These are phyloP conservation scores for Channa striata DNA, from an alignment of 2,797 vertebrate genomes.

Conservation along the genomic window DNA sequence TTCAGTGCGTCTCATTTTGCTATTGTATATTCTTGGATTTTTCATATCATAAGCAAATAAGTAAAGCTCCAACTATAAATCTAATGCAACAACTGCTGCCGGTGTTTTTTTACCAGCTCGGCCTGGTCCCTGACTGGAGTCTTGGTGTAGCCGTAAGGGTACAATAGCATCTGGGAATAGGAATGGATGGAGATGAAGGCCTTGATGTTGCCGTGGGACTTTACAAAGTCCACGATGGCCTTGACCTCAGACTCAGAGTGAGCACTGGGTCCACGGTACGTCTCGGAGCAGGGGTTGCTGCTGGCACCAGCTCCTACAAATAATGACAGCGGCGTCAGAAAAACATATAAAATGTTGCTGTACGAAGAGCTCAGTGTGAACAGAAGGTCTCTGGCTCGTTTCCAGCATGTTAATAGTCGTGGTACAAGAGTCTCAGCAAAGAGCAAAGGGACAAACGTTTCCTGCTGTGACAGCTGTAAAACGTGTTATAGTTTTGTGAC, in stretches of 20 bases:
- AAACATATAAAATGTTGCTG: neutral
- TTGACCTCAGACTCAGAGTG: constrained; percentile 93
- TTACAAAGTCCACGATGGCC: constrained; percentile 94
- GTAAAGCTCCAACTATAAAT: no score
- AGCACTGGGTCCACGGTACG: constrained; percentile 85
- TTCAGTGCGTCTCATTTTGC: no score
- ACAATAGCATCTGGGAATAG: constrained; percentile 96
- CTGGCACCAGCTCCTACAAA: constrained; percentile 87
- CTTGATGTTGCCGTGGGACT: constrained; percentile 89
- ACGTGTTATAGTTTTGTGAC: no score
- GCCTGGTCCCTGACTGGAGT: constrained; percentile 67
- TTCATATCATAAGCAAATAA: no score
- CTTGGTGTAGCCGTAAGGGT: constrained; percentile 90
- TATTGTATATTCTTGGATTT: no score
- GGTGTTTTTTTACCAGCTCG: constrained; percentile 88
- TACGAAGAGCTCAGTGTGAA: no score
- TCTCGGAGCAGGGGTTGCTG: constrained; percentile 86
- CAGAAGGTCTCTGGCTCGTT: no score
- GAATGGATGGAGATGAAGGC: constrained; percentile 95
- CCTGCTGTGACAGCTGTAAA: no score
- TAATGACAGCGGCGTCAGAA: constrained; percentile 11
- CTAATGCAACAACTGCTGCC: no score
- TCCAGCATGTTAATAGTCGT: no score
- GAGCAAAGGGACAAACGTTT: neutral
- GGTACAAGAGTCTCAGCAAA: no score